Percentiles rank a stretch among this genome's conserved stretches.
These are phyloP conservation scores for Linepithema humile DNA, from an alignment of 1,140 invertebrate species.

Conservation along the genomic window DNA sequence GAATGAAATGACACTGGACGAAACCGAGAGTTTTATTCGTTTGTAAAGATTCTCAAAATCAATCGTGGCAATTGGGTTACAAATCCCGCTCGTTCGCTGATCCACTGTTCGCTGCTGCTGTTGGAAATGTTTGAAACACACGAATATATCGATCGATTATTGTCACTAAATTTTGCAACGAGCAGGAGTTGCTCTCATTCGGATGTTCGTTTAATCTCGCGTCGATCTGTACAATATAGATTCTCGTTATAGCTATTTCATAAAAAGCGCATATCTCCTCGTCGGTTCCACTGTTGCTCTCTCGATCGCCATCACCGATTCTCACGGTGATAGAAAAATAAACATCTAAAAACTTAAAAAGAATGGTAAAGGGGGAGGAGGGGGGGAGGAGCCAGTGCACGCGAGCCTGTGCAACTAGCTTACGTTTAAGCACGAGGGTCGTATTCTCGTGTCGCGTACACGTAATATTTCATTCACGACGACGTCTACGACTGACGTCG, in stretches of 20 bases:
- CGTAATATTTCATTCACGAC: constrained; percentile 1
- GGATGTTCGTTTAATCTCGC: constrained; percentile 31
- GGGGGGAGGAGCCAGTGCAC: constrained; percentile 54
- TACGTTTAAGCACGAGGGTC: constrained; percentile 62
- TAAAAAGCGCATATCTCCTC: constrained; percentile 56
- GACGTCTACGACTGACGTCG: constrained; percentile 28
- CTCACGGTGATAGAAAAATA: constrained; percentile 73
- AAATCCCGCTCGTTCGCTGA: constrained; percentile 6
- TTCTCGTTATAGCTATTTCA: constrained; percentile 40
- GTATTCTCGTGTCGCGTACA: constrained; percentile 40
- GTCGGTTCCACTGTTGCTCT: constrained; percentile 37
- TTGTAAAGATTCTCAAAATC: neutral
- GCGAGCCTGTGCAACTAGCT: constrained; percentile 61
- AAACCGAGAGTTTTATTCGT: constrained; percentile 9
- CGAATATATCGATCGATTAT: constrained; percentile 53
- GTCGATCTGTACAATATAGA: constrained; percentile 58
- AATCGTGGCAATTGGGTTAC: neutral
- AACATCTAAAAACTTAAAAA: constrained; percentile 82
- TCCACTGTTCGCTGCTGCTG: neutral
- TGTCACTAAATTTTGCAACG: constrained; percentile 68
- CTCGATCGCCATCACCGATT: constrained; percentile 15
- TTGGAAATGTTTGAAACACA: neutral
- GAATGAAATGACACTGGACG: neutral
- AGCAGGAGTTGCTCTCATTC: constrained; percentile 58
- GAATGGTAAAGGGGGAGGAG: constrained; percentile 17